These are phyloP conservation scores for Lutjanus campechanus DNA, from an alignment of 2,797 vertebrate genomes.

Conservation along the genomic window DNA sequence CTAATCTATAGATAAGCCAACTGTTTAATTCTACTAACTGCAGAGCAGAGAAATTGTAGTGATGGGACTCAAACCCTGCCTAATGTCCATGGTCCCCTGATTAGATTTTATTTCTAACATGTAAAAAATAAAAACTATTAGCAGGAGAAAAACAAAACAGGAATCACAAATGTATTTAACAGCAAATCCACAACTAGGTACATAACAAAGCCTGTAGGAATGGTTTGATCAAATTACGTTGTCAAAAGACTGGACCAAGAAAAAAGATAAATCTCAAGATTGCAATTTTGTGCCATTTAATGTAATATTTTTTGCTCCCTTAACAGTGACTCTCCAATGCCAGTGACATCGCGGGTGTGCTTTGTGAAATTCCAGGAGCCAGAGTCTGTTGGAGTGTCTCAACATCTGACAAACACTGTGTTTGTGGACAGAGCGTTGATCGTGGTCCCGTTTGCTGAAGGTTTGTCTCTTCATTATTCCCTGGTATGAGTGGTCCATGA, in stretches of 20 bases:
- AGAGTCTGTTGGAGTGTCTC: conserved; percentile 96
- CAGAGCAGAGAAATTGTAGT: not conserved
- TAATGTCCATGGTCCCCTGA: not conserved
- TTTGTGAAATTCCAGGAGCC: conserved; percentile 99
- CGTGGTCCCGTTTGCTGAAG: conserved; percentile 98
- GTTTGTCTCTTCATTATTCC: conserved; percentile 88
- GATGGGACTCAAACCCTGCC: not conserved
- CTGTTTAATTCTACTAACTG: too few relatives aligned
- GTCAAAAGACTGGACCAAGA: not conserved
- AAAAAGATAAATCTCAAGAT: not conserved
- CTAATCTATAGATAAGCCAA: too few relatives aligned
- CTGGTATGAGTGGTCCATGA: conserved; percentile 49
- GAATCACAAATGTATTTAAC: too few relatives aligned
- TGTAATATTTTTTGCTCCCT: not conserved
- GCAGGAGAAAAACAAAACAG: too few relatives aligned
- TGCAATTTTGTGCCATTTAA: not conserved
- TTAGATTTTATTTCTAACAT: too few relatives aligned
- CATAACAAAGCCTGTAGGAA: not conserved
- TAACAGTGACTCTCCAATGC: conserved; percentile 95
- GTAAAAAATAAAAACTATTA: too few relatives aligned
- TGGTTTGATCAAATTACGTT: not conserved
- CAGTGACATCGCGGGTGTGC: conserved; percentile 97
- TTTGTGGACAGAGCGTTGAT: conserved; percentile 99
- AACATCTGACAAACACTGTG: conserved; percentile 98
- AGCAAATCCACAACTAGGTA: not conserved